phyloP scores from a whole-genome alignment of 2,113 vertebrate genomes.

The Crocuta crocuta region DNA sequence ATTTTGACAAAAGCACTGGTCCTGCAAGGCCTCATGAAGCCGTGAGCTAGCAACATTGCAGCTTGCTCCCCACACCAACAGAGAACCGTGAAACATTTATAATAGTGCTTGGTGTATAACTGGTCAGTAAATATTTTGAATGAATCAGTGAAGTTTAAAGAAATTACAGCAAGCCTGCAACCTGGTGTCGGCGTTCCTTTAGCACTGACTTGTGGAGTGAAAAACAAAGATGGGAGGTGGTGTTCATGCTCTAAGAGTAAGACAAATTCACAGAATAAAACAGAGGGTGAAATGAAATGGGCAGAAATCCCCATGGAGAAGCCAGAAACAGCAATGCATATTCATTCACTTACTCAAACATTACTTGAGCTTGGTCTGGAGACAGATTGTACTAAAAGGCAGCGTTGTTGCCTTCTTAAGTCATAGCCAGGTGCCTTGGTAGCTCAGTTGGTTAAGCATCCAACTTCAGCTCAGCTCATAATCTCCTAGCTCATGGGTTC shows the following conservation, averaged over 20 bases:
- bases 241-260: neutral
- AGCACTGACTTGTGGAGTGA: neutral
- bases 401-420: neutral
- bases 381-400: neutral
- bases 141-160: neutral
- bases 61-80: neutral
- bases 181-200: neutral
- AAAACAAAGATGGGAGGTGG: neutral
- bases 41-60: neutral
- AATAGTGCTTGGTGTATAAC: neutral
- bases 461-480: too few species aligned
- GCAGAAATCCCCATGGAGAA: neutral
- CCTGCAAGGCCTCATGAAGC: neutral
- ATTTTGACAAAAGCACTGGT: neutral
- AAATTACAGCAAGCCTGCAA: neutral
- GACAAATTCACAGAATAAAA: neutral
- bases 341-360: neutral
- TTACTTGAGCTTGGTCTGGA: neutral
- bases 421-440: too few species aligned
- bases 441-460: too few species aligned
- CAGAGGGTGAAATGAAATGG: neutral
- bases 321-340: neutral
- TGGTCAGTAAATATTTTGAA: conserved; percentile 19
- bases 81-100: neutral
- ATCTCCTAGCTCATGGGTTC: too few species aligned